These are phyloP conservation scores for Papilio polyxenes DNA, from an alignment of 1,140 invertebrate species.

Conservation along the genomic window DNA sequence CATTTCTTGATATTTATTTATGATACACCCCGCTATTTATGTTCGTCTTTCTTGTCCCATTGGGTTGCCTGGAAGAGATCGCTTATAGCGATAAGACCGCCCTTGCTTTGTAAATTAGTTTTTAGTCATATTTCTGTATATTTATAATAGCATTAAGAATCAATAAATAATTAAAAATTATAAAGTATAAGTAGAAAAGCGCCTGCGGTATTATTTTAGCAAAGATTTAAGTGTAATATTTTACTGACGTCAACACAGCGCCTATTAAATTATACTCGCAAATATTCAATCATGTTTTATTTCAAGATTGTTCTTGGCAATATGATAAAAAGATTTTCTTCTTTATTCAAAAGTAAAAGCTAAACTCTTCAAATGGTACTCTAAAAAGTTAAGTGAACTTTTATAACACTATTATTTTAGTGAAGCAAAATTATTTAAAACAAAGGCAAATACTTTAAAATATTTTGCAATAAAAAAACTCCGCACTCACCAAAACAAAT, in stretches of 20 bases:
- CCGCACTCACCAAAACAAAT: conserved; percentile 46
- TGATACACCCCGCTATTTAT: too few relatives aligned
- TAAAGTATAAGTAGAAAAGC: not conserved
- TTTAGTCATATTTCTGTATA: too few relatives aligned
- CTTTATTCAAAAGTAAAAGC: not conserved
- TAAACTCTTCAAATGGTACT: not conserved
- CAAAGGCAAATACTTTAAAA: not conserved
- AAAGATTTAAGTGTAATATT: not conserved
- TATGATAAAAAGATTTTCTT: not conserved
- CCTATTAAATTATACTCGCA: not conserved
- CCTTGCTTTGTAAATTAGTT: too few relatives aligned
- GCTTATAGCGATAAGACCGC: too few relatives aligned
- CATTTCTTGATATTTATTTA: too few relatives aligned
- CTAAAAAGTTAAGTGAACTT: not conserved
- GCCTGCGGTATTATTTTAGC: not conserved
- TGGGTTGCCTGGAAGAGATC: too few relatives aligned
- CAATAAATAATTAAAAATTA: too few relatives aligned
- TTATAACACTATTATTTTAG: not conserved
- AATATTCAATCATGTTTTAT: not conserved
- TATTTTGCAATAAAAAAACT: not conserved
- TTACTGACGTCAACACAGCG: not conserved
- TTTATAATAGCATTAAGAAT: too few relatives aligned
- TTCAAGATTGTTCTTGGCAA: not conserved
- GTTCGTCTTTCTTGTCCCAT: too few relatives aligned
- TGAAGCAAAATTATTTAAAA: not conserved